Conservation (phyloP, 2,888 invertebrate species). For the Limnephilus auricula region DNA sequence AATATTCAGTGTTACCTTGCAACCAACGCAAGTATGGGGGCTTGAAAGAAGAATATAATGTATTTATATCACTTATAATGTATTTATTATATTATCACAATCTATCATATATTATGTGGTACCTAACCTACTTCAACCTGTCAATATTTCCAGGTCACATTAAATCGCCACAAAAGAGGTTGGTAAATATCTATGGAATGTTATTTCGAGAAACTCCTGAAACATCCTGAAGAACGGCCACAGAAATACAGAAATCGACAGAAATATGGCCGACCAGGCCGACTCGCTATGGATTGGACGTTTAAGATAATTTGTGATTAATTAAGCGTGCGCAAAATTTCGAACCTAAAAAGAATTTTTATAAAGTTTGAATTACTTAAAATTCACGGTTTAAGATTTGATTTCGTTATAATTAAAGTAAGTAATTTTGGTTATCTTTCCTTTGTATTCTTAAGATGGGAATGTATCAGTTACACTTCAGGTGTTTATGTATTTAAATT, state of each 20-base stretch:
- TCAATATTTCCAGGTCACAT: not conserved
- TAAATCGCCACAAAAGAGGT: not conserved
- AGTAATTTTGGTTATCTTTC: constrained; percentile 56
- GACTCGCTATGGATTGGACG: constrained; percentile 55
- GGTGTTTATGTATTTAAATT: constrained; percentile 43
- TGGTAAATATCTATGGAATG: constrained; percentile 49
- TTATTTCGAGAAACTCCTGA: constrained; percentile 60
- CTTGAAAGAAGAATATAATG: no score
- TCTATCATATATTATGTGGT: no score
- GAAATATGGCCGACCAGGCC: constrained; percentile 48
- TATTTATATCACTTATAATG: no score
- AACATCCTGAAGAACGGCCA: constrained; percentile 42
- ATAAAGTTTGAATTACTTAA: constrained; percentile 10
- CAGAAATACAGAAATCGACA: constrained; percentile 44
- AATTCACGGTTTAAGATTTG: not conserved
- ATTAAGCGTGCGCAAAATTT: constrained; percentile 45
- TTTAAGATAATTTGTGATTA: constrained; percentile 48
- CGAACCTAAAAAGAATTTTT: constrained; percentile 6
- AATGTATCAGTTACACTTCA: constrained; percentile 51
- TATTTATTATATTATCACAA: no score
- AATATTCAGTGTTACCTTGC: no score
- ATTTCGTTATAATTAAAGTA: constrained; percentile 23
- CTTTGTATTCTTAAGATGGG: constrained; percentile 59
- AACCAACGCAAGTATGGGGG: no score
- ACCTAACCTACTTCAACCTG: not conserved